Evolutionary conservation across 2,888 invertebrate genomes (phyloP), one percentile per base, ranked within the genome.

Genomic region (Alviniconcha strummeri): DNA sequence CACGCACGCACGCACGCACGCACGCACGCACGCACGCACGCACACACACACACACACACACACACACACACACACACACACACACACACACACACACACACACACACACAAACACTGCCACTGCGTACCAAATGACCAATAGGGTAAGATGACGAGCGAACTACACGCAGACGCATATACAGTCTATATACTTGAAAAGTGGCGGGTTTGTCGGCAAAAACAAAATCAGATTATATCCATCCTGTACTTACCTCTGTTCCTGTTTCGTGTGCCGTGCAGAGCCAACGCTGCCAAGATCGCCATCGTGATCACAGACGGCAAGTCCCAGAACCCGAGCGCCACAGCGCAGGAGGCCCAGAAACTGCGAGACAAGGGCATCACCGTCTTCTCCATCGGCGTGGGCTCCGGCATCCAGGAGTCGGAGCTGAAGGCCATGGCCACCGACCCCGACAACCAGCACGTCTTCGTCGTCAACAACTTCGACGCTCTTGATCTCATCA

Each of bases 331-430:
- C 80, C 82, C 87, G 8, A 85, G 88, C 0, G 89, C 90, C n/a
- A 91, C 91, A 8, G 85, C 88, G 8, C 85, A 86, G 6, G 89
- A 90, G 76, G 89, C 90, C 36, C 85, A 84, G 60, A 78, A 85
- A n/a, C 82, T 90, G 15, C 81, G 89, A n/a, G 86, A 88, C 72
- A 85, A 83, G 81, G 90, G 90, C 11, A 86, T 91, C 57, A 90
- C 90, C 0, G 87, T 91, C 4, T 90, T 91, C 85, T 90, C 91
- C 69, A 88, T 91, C 80, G 91, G 91, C 60, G 91, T 91, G 1
- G 91, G 91, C 8, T 55, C 84, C 11, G 89, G 89, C 4, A 87
- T 89, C 5, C 86, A 88, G 17, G 84, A 80, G 17, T 56, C 81
- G 6, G 91, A 91, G 74, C 85, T 91, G 19, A 88, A 90, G 67